Evolutionary conservation across 2,888 invertebrate genomes (phyloP).

Genomic region (Dolichopus griseipennis): DNA sequence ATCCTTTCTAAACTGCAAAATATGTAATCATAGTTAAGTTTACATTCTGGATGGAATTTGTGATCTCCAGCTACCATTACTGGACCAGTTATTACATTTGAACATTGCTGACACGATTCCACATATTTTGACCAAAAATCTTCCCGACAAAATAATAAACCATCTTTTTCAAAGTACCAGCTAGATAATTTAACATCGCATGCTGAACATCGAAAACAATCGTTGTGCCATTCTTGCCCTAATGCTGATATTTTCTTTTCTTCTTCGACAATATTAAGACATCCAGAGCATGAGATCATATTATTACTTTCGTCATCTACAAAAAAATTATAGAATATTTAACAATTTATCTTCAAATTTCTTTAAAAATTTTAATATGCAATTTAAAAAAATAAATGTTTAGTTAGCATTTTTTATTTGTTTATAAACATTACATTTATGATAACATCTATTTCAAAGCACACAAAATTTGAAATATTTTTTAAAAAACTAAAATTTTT

Average conservation of each 20-base stretch:
- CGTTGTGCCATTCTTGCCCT: conserved; percentile 79
- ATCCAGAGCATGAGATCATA: conserved; percentile 30
- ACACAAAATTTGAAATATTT: no score
- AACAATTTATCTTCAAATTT: no score
- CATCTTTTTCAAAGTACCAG: conserved; percentile 92
- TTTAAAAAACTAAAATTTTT: no score
- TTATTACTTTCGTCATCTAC: background rate
- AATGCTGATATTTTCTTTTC: conserved; percentile 74
- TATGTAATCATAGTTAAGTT: background rate
- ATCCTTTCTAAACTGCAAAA: background rate
- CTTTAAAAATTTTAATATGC: no score
- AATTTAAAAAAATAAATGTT: no score
- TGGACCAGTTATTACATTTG: conserved; percentile 58
- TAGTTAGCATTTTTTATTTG: no score
- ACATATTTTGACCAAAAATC: conserved; percentile 85
- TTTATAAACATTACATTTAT: no score
- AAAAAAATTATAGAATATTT: background rate
- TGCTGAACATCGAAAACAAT: conserved; percentile 87
- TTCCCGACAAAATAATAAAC: conserved; percentile 75
- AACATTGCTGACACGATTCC: conserved; percentile 82
- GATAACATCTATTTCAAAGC: no score
- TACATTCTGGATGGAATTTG: conserved; percentile 90
- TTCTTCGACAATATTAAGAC: conserved; percentile 35
- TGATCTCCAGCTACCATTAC: conserved; percentile 93
- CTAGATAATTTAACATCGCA: conserved; percentile 75